These are phyloP conservation scores for Meloidogyne chitwoodi DNA, from an alignment of 1,140 invertebrate species.

Conservation along the genomic window DNA sequence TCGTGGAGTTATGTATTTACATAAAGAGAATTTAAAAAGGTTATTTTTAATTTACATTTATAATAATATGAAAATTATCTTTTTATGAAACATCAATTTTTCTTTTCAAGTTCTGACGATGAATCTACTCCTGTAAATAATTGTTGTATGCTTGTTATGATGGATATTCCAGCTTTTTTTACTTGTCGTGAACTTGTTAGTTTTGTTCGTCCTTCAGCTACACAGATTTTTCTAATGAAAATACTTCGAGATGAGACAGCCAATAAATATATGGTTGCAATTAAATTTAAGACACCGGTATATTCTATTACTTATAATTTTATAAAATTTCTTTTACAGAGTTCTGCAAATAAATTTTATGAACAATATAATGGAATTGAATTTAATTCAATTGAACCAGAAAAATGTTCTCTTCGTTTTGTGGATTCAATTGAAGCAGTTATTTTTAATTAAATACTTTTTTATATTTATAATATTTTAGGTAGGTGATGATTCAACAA, in stretches of 20 bases:
- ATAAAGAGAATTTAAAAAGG: constrained; percentile 73
- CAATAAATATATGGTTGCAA: constrained; percentile 92
- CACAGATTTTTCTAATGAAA: constrained; percentile 80
- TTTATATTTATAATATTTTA: background rate
- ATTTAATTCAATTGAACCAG: constrained; percentile 87
- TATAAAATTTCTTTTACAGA: constrained; percentile 63
- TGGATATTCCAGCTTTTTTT: constrained; percentile 84
- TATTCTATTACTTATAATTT: background rate
- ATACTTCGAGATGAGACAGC: constrained; percentile 78
- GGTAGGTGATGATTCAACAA: background rate
- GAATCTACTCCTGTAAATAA: constrained; percentile 57
- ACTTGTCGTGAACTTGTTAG: constrained; percentile 86
- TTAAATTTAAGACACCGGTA: constrained; percentile 66
- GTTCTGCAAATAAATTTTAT: constrained; percentile 84
- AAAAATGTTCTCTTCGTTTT: constrained; percentile 86
- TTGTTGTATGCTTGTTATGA: constrained; percentile 80
- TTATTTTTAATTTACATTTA: background rate
- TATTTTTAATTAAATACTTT: no score
- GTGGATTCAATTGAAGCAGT: constrained; percentile 66
- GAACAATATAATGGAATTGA: constrained; percentile 81
- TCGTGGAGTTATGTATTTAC: constrained; percentile 89
- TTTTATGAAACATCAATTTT: background rate
- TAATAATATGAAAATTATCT: background rate
- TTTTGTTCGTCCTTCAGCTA: constrained; percentile 84
- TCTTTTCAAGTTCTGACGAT: constrained; percentile 19